These are phyloP conservation scores for Anoplius nigerrimus DNA, from an alignment of 2,888 invertebrate genomes.

Conservation along the genomic window DNA sequence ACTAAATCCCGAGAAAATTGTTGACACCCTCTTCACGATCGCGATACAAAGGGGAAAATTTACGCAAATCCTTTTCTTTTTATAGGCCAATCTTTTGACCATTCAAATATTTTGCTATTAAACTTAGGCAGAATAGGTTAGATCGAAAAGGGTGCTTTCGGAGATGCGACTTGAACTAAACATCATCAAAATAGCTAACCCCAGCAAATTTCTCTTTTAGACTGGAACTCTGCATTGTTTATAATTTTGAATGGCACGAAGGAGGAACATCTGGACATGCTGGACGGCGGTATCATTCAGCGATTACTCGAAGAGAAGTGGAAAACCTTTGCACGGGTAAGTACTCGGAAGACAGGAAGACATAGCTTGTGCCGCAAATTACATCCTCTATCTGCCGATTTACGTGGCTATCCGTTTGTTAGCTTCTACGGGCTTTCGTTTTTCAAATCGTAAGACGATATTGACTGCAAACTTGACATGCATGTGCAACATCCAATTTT, in stretches of 20 bases:
- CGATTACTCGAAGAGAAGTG: constrained; percentile 98
- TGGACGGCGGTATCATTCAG: constrained; percentile 98
- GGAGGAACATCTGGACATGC: constrained; percentile 98
- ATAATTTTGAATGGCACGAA: constrained; percentile 98
- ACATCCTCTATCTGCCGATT: too few relatives aligned
- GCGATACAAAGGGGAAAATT: too few relatives aligned
- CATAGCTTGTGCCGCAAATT: too few relatives aligned
- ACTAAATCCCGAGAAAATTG: too few relatives aligned
- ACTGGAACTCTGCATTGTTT: constrained; percentile 98
- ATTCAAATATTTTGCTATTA: too few relatives aligned
- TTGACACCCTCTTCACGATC: too few relatives aligned
- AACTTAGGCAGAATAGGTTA: too few relatives aligned
- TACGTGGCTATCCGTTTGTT: not conserved
- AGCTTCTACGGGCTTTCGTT: not conserved
- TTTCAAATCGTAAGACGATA: not conserved
- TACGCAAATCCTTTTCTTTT: too few relatives aligned
- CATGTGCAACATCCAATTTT: not conserved
- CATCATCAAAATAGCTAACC: constrained; percentile 49
- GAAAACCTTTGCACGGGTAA: constrained; percentile 97
- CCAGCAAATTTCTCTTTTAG: constrained; percentile 77
- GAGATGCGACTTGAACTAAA: too few relatives aligned
- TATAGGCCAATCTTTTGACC: too few relatives aligned
- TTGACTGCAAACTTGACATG: not conserved
- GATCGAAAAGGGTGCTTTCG: too few relatives aligned
- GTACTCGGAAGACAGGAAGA: too few relatives aligned